These are phyloP conservation scores for Odontophorus gujanensis DNA, from an alignment of 2,113 vertebrate species.

Conservation along the genomic window DNA sequence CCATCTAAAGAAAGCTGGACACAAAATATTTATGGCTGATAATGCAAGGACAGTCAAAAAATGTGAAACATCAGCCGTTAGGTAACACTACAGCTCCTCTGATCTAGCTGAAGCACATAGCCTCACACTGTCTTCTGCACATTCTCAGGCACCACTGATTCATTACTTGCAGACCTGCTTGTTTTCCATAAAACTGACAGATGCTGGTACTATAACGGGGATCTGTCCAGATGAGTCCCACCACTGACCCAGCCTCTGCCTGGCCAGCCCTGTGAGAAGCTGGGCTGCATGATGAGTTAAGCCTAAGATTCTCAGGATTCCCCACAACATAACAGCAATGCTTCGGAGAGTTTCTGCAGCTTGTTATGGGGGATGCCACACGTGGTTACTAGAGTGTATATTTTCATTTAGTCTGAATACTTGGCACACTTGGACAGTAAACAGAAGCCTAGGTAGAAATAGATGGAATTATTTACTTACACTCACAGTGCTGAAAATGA, in stretches of 20 bases:
- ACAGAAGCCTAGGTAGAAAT: conserved; percentile 91
- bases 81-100: not conserved
- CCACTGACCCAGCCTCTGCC: not conserved
- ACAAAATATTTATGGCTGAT: not conserved
- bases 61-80: not conserved
- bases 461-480: conserved; percentile 82
- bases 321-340: conserved; percentile 89
- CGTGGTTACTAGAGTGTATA: conserved; percentile 88
- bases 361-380: conserved; percentile 94
- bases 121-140: not conserved
- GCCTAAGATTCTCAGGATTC: conserved; percentile 94
- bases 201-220: not conserved
- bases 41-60: not conserved
- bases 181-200: conserved; percentile 68
- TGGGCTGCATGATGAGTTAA: conserved; percentile 76
- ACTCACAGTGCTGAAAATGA: conserved; percentile 85
- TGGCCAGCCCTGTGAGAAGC: conserved; percentile 70
- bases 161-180: conserved; percentile 46
- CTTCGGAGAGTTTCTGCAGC: conserved; percentile 90
- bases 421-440: conserved; percentile 89
- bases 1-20: not conserved
- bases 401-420: conserved; percentile 96
- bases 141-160: conserved; percentile 31
- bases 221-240: conserved; percentile 36
- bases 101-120: not conserved